Conservation (phyloP, 2,888 invertebrate genomes). For the Bugula neritina region DNA sequence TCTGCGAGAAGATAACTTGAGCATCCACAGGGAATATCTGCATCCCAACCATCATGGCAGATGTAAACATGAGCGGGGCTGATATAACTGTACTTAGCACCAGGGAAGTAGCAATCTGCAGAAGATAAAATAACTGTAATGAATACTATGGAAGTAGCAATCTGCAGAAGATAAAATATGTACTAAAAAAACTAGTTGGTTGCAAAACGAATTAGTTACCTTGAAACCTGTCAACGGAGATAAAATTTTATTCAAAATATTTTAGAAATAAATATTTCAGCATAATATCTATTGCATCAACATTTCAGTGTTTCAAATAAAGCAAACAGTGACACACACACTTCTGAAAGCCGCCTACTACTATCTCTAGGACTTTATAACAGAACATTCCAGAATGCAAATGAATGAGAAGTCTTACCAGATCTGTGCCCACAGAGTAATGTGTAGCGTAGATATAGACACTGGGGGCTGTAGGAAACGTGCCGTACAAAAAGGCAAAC, state of each 20-base stretch:
- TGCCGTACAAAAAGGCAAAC: conserved; percentile 90
- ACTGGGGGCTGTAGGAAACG: conserved; percentile 91
- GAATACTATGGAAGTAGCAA: conserved; percentile 87
- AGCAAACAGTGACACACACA: too few species aligned
- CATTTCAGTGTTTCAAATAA: too few species aligned
- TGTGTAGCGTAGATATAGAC: conserved; percentile 87
- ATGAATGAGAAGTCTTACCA: conserved; percentile 62
- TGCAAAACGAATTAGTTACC: too few species aligned
- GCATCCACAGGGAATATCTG: conserved; percentile 68
- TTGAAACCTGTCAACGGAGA: too few species aligned
- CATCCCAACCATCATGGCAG: conserved; percentile 79
- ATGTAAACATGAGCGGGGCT: conserved; percentile 89
- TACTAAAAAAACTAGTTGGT: too few species aligned
- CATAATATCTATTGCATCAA: too few species aligned
- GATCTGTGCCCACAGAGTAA: conserved; percentile 76
- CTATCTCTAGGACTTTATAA: too few species aligned
- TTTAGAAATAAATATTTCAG: too few species aligned
- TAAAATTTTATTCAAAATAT: too few species aligned
- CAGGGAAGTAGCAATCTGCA: conserved; percentile 83
- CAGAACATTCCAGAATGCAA: too few species aligned
- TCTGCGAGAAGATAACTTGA: conserved; percentile 68
- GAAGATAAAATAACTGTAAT: conserved; percentile 31
- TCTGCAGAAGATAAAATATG: conserved; percentile 59
- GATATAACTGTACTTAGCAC: conserved; percentile 89
- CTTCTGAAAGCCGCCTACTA: too few species aligned